Percentiles rank a stretch among this genome's conserved stretches.
Evolutionary conservation across 2,797 vertebrate species (phyloP).

Genomic region (Gouania willdenowi): DNA sequence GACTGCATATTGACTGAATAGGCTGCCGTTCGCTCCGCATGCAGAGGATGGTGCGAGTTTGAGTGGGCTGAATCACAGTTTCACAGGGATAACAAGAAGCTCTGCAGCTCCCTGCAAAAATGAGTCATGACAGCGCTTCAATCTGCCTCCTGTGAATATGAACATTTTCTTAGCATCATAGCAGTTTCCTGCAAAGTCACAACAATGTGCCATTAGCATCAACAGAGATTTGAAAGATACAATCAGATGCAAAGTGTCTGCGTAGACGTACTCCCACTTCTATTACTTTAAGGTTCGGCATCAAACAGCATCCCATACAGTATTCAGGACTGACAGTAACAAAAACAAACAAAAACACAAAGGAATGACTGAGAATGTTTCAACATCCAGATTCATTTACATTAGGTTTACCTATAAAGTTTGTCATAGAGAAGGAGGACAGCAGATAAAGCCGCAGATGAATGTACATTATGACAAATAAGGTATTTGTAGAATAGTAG

Average conservation of each 20-base stretch:
- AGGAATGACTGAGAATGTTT: too few relatives aligned
- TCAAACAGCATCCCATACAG: too few relatives aligned
- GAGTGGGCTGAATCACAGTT: conserved; percentile 58
- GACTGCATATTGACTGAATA: conserved; percentile 22
- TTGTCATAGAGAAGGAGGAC: too few relatives aligned
- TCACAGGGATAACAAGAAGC: conserved; percentile 39
- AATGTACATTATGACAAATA: too few relatives aligned
- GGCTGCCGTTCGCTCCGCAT: conserved; percentile 25
- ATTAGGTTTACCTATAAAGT: too few relatives aligned
- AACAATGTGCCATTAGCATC: not conserved
- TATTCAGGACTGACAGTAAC: too few relatives aligned
- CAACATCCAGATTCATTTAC: too few relatives aligned
- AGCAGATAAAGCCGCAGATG: too few relatives aligned
- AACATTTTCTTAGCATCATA: conserved; percentile 20
- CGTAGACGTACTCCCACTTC: too few relatives aligned
- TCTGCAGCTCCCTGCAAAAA: conserved; percentile 52
- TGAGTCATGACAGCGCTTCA: conserved; percentile 58
- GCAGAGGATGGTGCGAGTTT: conserved; percentile 51
- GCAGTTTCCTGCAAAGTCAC: conserved; percentile 16
- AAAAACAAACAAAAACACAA: too few relatives aligned
- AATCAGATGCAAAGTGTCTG: not conserved
- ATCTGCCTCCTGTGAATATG: conserved; percentile 40
- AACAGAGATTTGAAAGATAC: not conserved
- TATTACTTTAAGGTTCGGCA: too few relatives aligned
- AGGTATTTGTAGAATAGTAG: too few relatives aligned